Conservation (phyloP, 2,888 invertebrate species). For the Neria commutata region DNA sequence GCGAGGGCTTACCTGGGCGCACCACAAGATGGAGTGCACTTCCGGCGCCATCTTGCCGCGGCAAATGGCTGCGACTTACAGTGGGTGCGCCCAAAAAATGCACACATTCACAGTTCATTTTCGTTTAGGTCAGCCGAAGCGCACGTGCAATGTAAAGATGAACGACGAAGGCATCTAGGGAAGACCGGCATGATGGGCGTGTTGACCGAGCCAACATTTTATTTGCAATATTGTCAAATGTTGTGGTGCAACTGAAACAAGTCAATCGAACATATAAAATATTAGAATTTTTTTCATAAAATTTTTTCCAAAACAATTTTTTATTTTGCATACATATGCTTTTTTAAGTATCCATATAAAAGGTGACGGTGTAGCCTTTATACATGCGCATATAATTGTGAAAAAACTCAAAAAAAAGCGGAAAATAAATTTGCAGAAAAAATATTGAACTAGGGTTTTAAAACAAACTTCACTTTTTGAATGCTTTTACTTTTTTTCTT, state of each 20-base stretch:
- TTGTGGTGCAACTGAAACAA: not conserved
- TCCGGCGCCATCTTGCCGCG: conserved; percentile 85
- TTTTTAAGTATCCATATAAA: too few relatives aligned
- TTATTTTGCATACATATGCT: too few relatives aligned
- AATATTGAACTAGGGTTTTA: too few relatives aligned
- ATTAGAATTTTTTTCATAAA: too few relatives aligned
- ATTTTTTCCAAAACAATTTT: too few relatives aligned
- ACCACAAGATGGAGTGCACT: conserved; percentile 84
- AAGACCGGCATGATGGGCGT: not conserved
- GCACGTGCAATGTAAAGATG: not conserved
- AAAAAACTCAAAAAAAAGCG: too few relatives aligned
- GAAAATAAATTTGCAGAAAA: too few relatives aligned
- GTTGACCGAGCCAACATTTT: not conserved
- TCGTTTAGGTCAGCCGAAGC: conserved; percentile 49
- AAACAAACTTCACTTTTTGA: too few relatives aligned
- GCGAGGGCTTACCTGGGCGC: conserved; percentile 79
- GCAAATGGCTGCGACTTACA: conserved; percentile 78
- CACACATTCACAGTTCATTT: conserved; percentile 60
- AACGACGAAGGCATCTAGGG: not conserved
- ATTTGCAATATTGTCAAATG: not conserved
- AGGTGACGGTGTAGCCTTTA: too few relatives aligned
- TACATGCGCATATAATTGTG: too few relatives aligned
- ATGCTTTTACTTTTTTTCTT: too few relatives aligned
- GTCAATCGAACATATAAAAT: not conserved
- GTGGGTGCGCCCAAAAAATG: conserved; percentile 61